Evolutionary conservation across 1,140 invertebrate genomes (phyloP).

Genomic region (Octopus bimaculoides): DNA sequence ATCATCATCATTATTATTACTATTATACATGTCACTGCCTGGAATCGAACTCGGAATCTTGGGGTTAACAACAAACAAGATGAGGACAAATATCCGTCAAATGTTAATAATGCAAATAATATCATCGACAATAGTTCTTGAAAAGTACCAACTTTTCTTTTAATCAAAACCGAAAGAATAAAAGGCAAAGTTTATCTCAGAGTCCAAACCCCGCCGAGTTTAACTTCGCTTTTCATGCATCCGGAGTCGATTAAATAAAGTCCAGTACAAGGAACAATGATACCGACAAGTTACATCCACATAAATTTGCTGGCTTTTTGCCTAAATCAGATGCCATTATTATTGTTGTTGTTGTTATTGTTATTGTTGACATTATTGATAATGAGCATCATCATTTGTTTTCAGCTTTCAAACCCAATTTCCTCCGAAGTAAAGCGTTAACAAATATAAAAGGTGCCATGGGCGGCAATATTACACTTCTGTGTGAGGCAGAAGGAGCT

Average conservation of each 20-base stretch:
- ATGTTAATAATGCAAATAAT: too few species aligned
- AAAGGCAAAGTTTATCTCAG: too few species aligned
- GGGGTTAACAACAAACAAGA: too few species aligned
- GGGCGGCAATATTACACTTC: constrained; percentile 85
- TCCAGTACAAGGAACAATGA: background rate
- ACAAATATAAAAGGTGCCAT: constrained; percentile 85
- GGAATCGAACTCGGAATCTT: too few species aligned
- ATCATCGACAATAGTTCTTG: too few species aligned
- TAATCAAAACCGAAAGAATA: too few species aligned
- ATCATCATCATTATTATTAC: background rate
- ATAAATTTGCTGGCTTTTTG: background rate
- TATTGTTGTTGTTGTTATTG: background rate
- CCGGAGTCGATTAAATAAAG: background rate
- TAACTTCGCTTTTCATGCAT: background rate
- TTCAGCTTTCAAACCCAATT: constrained; percentile 79
- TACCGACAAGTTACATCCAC: background rate
- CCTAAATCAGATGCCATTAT: background rate
- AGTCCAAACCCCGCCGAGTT: too few species aligned
- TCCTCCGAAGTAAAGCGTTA: constrained; percentile 84
- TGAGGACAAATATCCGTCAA: too few species aligned
- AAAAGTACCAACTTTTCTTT: too few species aligned
- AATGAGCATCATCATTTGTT: constrained; percentile 21
- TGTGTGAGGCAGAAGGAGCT: constrained; percentile 92
- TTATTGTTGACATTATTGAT: background rate
- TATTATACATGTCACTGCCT: too few species aligned